A percentile compares a stretch with the other conserved stretches of the same genome.
These are phyloP conservation scores for Heliconius cydno DNA, from an alignment of 2,888 invertebrate genomes.

Conservation along the genomic window DNA sequence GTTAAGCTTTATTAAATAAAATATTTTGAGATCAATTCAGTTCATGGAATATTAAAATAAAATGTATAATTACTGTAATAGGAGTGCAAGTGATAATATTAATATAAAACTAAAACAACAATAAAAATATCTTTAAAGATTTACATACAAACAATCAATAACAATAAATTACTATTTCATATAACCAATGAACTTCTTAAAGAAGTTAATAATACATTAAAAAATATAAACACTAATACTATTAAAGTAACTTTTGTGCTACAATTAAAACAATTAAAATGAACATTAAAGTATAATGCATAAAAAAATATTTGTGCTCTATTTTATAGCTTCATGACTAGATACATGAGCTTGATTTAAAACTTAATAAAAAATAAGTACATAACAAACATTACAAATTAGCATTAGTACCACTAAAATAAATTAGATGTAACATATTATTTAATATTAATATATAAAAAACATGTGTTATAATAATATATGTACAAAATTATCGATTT, in stretches of 20 bases:
- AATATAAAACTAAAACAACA: conserved; percentile 25
- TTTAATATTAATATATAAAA: background rate
- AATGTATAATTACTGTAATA: conserved; percentile 9
- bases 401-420: background rate
- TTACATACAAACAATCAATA: conserved; percentile 7
- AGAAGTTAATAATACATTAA: conserved; percentile 39
- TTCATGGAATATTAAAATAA: background rate
- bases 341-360: conserved; percentile 56
- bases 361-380: conserved; percentile 25
- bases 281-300: conserved; percentile 21
- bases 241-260: conserved; percentile 48
- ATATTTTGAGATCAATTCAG: conserved; percentile 10
- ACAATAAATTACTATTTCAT: conserved; percentile 23
- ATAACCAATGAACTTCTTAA: conserved; percentile 37
- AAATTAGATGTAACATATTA: conserved; percentile 4
- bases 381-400: background rate
- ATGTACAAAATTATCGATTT: conserved; percentile 1
- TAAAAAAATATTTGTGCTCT: conserved; percentile 51
- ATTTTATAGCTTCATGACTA: conserved; percentile 59
- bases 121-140: conserved; percentile 13
- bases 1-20: conserved; percentile 1
- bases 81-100: conserved; percentile 1
- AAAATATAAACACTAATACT: conserved; percentile 31
- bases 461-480: background rate
- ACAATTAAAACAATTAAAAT: conserved; percentile 29